phyloP scores from a whole-genome alignment of 2,888 invertebrate species.

The Drosophila austrosaltans region DNA sequence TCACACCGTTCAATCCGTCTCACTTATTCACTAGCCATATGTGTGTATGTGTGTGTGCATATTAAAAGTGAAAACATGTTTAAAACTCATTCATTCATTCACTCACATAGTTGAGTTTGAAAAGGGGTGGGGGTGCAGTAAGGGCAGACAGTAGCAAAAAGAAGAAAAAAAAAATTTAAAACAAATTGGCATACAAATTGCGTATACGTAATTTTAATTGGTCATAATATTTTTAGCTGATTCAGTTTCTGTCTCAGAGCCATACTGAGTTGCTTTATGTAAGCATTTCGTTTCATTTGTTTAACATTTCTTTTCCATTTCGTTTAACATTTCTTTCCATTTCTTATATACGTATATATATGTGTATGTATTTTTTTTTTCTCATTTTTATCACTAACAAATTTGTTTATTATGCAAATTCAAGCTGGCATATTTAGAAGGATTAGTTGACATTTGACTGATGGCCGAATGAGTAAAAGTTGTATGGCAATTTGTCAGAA shows the following conservation, averaged over 20 bases:
- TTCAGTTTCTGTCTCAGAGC: constrained; percentile 40
- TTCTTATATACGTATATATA: background rate
- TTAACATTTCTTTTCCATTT: constrained; percentile 22
- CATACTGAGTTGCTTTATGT: constrained; percentile 39
- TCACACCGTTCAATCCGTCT: constrained; percentile 24
- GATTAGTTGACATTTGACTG: constrained; percentile 40
- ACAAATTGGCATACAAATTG: constrained; percentile 72
- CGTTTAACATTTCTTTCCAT: constrained; percentile 19
- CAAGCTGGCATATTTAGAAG: constrained; percentile 42
- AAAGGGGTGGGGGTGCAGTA: background rate
- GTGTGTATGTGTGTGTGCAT: constrained; percentile 18
- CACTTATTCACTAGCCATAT: background rate
- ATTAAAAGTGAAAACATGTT: constrained; percentile 75
- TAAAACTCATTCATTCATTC: constrained; percentile 60
- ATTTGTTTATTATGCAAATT: constrained; percentile 41
- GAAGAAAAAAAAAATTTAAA: constrained; percentile 40
- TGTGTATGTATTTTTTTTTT: background rate
- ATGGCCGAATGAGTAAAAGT: constrained; percentile 39
- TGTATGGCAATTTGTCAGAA: constrained; percentile 20
- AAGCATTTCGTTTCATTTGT: constrained; percentile 36
- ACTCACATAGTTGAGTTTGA: constrained; percentile 23
- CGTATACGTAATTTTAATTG: constrained; percentile 78
- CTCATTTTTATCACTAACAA: constrained; percentile 6
- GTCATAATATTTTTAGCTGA: constrained; percentile 54
- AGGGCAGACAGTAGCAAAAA: constrained; percentile 23